Conservation (phyloP, 37 sponge, comb jelly and placozoan genomes). For the Crambe crambe region DNA sequence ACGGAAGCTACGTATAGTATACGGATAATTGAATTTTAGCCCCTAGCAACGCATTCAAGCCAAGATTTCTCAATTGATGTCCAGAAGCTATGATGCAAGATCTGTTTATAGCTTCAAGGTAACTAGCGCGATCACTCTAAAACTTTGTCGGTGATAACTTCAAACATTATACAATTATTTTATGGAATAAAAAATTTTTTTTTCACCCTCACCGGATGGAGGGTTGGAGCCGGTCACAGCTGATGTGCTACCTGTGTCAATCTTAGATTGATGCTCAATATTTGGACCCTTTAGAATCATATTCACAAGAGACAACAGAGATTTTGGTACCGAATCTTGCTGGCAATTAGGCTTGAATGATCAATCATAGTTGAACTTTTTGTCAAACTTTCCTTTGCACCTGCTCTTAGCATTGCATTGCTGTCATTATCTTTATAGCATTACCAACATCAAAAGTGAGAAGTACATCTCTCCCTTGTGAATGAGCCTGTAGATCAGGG, state of each 20-base stretch:
- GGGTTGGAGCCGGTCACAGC: too few species aligned
- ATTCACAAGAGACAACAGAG: neutral
- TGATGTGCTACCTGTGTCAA: neutral
- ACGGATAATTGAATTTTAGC: too few species aligned
- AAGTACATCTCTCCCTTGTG: neutral
- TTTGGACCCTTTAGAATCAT: neutral
- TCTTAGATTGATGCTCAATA: neutral
- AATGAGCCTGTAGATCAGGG: neutral
- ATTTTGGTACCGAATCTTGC: neutral
- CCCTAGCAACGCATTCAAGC: too few species aligned
- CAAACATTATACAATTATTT: too few species aligned
- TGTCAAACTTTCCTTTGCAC: neutral
- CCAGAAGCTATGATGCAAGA: too few species aligned
- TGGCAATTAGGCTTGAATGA: neutral
- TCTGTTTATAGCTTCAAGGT: too few species aligned
- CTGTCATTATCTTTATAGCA: neutral
- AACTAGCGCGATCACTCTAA: too few species aligned
- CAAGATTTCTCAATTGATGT: too few species aligned
- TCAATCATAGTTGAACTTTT: neutral
- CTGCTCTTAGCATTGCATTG: neutral
- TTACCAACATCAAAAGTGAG: neutral
- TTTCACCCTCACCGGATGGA: too few species aligned
- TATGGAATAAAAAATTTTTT: too few species aligned
- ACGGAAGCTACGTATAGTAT: too few species aligned
- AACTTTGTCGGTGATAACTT: too few species aligned